A percentile compares a stretch with the other conserved stretches of the same genome.
Evolutionary conservation across 1,140 invertebrate species (phyloP).

Genomic region (Aricia agestis): DNA sequence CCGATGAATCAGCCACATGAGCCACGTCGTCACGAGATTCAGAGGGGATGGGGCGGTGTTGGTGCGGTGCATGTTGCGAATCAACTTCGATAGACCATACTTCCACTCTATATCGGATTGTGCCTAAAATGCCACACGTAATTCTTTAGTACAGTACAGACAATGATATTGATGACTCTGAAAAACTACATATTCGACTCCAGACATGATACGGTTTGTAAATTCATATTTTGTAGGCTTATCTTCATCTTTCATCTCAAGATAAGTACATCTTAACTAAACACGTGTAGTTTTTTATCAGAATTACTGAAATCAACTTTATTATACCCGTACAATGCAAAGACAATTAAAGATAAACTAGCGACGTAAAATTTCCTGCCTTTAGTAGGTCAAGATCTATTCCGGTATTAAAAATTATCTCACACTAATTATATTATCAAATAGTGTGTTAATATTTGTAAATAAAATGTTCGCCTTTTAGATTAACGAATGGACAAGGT

Average conservation of each 20-base stretch:
- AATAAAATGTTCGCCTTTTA: neutral
- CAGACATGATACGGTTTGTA: too few species aligned
- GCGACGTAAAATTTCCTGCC: neutral
- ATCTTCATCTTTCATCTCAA: too few species aligned
- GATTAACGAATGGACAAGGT: too few species aligned
- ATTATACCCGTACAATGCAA: neutral
- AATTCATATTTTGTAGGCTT: too few species aligned
- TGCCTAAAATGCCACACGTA: conserved; percentile 78
- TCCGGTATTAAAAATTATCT: neutral
- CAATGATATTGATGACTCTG: too few species aligned
- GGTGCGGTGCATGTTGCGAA: conserved; percentile 98
- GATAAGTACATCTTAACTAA: too few species aligned
- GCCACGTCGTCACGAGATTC: conserved; percentile 96
- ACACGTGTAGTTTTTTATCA: neutral
- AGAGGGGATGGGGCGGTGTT: conserved; percentile 97
- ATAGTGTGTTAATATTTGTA: neutral
- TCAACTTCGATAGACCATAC: conserved; percentile 98
- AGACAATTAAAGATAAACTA: conserved; percentile 12
- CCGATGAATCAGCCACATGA: conserved; percentile 87
- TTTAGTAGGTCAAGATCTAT: neutral
- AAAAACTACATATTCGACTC: too few species aligned
- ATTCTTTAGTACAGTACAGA: neutral
- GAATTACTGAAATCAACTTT: neutral
- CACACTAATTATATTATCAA: neutral
- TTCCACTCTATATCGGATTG: conserved; percentile 99